phyloP scores from a whole-genome alignment of 2,888 invertebrate genomes.

The Gnatocerus cornutus region DNA sequence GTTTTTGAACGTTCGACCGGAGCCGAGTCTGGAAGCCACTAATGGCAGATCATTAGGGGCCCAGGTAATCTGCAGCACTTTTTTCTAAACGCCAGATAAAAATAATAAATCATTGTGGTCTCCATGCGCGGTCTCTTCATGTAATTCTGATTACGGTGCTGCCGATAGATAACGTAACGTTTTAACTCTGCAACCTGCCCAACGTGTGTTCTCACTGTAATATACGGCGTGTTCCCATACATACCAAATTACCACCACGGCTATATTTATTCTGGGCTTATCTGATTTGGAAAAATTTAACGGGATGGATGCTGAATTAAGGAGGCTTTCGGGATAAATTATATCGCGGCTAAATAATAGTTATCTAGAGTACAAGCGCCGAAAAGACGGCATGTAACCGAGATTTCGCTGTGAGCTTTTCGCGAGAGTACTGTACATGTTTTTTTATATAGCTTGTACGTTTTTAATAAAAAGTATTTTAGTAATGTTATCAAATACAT shows the following conservation, averaged over 20 bases:
- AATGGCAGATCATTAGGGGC: conserved; percentile 71
- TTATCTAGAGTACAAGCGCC: too few relatives aligned
- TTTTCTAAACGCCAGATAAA: conserved; percentile 68
- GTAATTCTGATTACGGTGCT: conserved; percentile 62
- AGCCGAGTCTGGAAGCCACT: conserved; percentile 62
- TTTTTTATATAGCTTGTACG: too few relatives aligned
- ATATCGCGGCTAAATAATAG: too few relatives aligned
- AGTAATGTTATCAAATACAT: too few relatives aligned
- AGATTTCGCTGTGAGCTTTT: too few relatives aligned
- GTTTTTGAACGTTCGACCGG: conserved; percentile 63
- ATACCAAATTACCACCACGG: conserved; percentile 34
- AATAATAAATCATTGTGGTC: conserved; percentile 71
- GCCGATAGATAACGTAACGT: conserved; percentile 57
- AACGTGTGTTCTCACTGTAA: conserved; percentile 45
- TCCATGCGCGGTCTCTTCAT: conserved; percentile 64
- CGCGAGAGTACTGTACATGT: too few relatives aligned
- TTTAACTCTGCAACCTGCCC: conserved; percentile 42
- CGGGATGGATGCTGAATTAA: conserved; percentile 1
- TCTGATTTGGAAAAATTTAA: conserved; percentile 31
- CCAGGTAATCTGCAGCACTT: conserved; percentile 69
- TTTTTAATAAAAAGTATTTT: too few relatives aligned
- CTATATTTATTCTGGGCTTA: conserved; percentile 33
- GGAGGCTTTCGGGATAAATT: not conserved
- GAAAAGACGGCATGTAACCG: too few relatives aligned
- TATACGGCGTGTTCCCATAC: conserved; percentile 46